Evolutionary conservation across 2,888 invertebrate species (phyloP), one percentile per base, ranked within the genome.

Genomic region (Acleris literana): DNA sequence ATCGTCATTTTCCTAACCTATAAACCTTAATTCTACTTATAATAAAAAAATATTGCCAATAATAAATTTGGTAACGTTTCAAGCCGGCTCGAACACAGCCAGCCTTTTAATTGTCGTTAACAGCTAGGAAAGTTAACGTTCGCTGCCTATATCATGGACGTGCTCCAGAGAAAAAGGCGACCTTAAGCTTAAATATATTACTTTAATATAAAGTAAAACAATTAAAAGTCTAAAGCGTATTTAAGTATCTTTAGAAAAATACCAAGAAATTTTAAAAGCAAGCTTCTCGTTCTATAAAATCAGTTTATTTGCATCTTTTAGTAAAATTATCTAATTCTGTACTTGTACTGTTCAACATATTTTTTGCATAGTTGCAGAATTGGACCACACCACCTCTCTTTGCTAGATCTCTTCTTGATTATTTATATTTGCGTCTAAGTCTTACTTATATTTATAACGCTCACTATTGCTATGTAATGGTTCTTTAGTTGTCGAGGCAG

Each of bases 191-290:
- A 77, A 74, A 75, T 76, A 77, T 72, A 75, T 82, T 80, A 87
- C 84, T 86, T 87, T 86, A 87, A 86, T 86, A 83, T 87, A 87
- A 88, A 88, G 85, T 86, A 88, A 85, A n/a, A 74, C 63, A 55
- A 67, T 69, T 25, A 59, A 48, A 49, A 43, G 13, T 60, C 18
- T 44, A 60, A 60, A 33, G 39, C 22, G 60, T 17, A 56, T 65
- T 61, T 51, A 46, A 60, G 54, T 49, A 59, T n/a, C 16, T 22
- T 17, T 29, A 17, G 25, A 58, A 2, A 48, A 48, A 1, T n/a
- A 18, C 11, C 1, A 2, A 4, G 44, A 2, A 16, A 16, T 44
- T 44, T n/a, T n/a, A 44, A 44, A 44, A 46, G n/a, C 7, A 16
- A 39, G 13, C 4, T 39, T 13, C 3, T 39, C 4, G 13, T 39